Evolutionary conservation across 2,888 invertebrate species (phyloP), one percentile per base, ranked within the genome.

Genomic region (Heteromyza rotundicornis): DNA sequence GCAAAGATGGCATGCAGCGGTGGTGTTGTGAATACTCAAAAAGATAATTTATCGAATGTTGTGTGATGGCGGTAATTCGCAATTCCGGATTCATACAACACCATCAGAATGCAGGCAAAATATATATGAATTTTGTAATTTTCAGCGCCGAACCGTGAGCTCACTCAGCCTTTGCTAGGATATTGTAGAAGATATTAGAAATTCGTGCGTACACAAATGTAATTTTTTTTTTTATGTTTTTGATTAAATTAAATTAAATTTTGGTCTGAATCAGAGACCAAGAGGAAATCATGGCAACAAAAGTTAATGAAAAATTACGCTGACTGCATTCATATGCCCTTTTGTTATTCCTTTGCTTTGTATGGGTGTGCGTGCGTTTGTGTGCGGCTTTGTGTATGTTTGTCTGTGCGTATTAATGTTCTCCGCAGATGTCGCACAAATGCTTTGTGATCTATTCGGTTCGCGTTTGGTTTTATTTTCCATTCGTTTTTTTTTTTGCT

Each of bases 31-130:
- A 40, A 40, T 40, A 40, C 10, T 7, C 3, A 40, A 7, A n/a
- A 40, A 3, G 12, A 12, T 40, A 56, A 57, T 57, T 61, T 63
- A 59, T 62, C 57, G 49, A 57, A 51, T 62, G 57, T 19, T 57
- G 49, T 63, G 35, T n/a, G 14, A 16, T 20, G n/a, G n/a, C n/a
- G n/a, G 24, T 47, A 56, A 63, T 63, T 59, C 59, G 59, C 56
- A 56, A 59, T 63, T n/a, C 59, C 59, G 47, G n/a, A 63, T 63
- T 63, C 56, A 53, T 52, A 35, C 32, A 53, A 22, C 12, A 16
- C 12, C 51, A 23, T 23, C 51, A 23, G n/a, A n/a, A 23, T 12
- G 12, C 23, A 12, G 14, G 51, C 16, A 53, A 53, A 24, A 24
- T 35, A 54, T 32, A 14, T 24, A n/a, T n/a, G 36, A 54, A 54